Percentiles rank a stretch among this genome's conserved stretches.
Conservation (phyloP, 2,113 vertebrate genomes). For the Rafetus swinhoei region DNA sequence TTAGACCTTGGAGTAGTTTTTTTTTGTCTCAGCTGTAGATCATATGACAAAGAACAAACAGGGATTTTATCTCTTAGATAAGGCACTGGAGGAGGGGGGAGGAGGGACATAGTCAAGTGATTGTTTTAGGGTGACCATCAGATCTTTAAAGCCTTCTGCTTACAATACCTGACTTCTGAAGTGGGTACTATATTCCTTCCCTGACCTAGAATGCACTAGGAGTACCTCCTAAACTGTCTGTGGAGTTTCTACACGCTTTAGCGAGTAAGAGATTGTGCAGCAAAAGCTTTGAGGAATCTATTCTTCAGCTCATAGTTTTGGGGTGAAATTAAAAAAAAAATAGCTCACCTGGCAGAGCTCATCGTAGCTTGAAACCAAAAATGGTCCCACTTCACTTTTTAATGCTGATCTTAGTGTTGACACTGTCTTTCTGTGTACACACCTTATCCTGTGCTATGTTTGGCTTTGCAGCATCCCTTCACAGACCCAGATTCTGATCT, state of each 20-base stretch:
- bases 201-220: background rate
- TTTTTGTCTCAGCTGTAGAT: background rate
- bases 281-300: background rate
- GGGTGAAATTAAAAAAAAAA: background rate
- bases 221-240: background rate
- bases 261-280: background rate
- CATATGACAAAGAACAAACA: background rate
- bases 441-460: background rate
- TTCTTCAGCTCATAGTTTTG: background rate
- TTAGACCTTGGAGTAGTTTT: constrained; percentile 11
- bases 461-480: background rate
- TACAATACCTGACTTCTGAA: background rate
- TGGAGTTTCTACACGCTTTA: background rate
- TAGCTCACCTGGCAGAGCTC: background rate
- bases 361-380: background rate
- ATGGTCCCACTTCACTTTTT: background rate
- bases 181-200: background rate
- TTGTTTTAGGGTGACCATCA: background rate
- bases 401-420: background rate
- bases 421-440: background rate
- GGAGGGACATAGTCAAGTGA: background rate
- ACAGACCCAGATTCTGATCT: background rate
- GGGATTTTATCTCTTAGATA: background rate
- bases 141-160: background rate
- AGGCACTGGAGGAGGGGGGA: background rate